These are phyloP conservation scores for Ladona fulva DNA, from an alignment of 1,140 invertebrate genomes.

Conservation along the genomic window DNA sequence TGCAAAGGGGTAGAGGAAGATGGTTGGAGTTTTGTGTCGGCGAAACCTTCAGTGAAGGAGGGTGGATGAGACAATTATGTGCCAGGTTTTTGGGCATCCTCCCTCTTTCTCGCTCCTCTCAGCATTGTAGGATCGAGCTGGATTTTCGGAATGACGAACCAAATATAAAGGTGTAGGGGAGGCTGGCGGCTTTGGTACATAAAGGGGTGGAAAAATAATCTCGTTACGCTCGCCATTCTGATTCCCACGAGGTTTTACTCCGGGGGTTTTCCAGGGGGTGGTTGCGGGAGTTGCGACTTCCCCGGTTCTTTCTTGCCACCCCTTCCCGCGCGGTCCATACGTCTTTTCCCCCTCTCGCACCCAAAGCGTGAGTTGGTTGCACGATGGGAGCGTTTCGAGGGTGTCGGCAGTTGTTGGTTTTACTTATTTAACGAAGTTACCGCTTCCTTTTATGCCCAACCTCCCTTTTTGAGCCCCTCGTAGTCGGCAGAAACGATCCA, in stretches of 20 bases:
- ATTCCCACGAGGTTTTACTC: background rate
- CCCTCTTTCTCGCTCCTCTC: too few species aligned
- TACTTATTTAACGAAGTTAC: background rate
- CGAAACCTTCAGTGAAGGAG: background rate
- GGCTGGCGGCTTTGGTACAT: background rate
- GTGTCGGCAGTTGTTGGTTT: background rate
- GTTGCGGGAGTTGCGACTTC: too few species aligned
- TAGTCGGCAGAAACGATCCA: too few species aligned
- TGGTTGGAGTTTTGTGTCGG: too few species aligned
- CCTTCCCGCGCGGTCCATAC: background rate
- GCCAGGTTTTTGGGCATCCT: too few species aligned
- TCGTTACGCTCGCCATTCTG: background rate
- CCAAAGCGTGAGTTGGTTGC: background rate
- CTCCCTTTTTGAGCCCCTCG: too few species aligned
- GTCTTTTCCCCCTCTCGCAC: background rate
- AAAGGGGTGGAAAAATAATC: slow-evolving; percentile 9
- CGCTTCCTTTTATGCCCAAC: background rate
- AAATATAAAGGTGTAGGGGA: background rate
- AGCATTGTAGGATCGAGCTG: background rate
- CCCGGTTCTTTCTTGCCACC: background rate
- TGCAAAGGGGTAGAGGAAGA: too few species aligned
- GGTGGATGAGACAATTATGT: background rate
- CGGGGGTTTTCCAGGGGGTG: too few species aligned
- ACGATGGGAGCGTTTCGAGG: background rate
- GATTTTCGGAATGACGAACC: background rate